Evolutionary conservation across 2,888 invertebrate species (phyloP).

Genomic region (Ennomos fuscantarius): DNA sequence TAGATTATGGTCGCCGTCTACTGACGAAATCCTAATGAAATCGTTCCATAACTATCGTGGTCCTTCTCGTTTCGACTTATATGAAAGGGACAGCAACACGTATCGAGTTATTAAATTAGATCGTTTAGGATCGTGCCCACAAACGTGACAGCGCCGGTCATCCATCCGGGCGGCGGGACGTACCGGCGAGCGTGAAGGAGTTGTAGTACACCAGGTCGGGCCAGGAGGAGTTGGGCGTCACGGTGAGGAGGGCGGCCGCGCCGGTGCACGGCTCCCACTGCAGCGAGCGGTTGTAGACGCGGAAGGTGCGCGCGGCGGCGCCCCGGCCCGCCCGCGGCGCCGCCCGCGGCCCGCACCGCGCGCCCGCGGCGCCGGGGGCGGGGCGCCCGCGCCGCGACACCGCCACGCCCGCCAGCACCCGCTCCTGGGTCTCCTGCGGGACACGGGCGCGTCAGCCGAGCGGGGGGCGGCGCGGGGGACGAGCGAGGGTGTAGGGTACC

Average conservation of each 20-base stretch:
- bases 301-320: conserved; percentile 81
- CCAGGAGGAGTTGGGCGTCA: conserved; percentile 95
- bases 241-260: conserved; percentile 89
- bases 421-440: conserved; percentile 61
- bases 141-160: neutral
- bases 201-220: conserved; percentile 97
- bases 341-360: conserved; percentile 51
- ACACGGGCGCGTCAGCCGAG: too few relatives aligned
- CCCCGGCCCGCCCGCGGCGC: conserved; percentile 92
- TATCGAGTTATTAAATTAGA: too few relatives aligned
- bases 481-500: too few relatives aligned
- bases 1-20: too few relatives aligned
- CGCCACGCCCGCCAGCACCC: conserved; percentile 92
- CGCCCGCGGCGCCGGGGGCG: conserved; percentile 75
- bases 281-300: conserved; percentile 93
- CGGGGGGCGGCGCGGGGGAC: too few relatives aligned
- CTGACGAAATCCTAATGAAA: too few relatives aligned
- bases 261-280: conserved; percentile 88
- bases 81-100: too few relatives aligned
- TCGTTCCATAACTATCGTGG: too few relatives aligned
- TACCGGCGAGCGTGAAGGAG: conserved; percentile 95
- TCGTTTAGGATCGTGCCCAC: too few relatives aligned
- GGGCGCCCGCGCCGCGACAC: conserved; percentile 93
- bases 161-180: neutral
- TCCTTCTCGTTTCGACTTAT: too few relatives aligned